A percentile compares a stretch with the other conserved stretches of the same genome.
These are phyloP conservation scores for Urocolius indicus DNA, from an alignment of 2,113 vertebrate species.

Conservation along the genomic window DNA sequence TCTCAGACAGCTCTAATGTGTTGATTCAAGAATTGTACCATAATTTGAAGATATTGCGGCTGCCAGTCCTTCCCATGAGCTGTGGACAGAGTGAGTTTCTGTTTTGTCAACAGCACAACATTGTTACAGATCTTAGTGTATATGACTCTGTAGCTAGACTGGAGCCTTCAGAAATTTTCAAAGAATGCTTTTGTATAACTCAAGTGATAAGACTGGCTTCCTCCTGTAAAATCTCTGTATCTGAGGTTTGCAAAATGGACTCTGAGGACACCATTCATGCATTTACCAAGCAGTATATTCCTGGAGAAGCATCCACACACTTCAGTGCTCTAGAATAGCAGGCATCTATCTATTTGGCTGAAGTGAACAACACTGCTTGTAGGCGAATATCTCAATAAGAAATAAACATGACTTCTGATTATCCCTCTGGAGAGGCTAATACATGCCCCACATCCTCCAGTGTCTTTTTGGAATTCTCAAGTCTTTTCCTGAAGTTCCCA, in stretches of 20 bases:
- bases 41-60: neutral
- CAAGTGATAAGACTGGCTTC: neutral
- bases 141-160: neutral
- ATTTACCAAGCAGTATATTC: neutral
- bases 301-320: neutral
- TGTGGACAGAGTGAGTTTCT: neutral
- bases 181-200: neutral
- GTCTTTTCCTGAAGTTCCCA: neutral
- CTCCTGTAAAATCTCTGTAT: neutral
- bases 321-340: neutral
- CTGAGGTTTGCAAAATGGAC: neutral
- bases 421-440: neutral
- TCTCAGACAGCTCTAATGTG: neutral
- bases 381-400: neutral
- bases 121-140: neutral
- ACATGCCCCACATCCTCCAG: neutral
- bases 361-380: neutral
- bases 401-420: neutral
- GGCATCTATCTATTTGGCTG: neutral
- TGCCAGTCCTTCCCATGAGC: neutral
- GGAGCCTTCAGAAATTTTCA: neutral
- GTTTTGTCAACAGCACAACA: neutral
- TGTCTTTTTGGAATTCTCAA: neutral
- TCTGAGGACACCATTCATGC: neutral
- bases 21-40: neutral